phyloP scores from a whole-genome alignment of 2,113 vertebrate genomes.

The Ceratotherium simum region DNA sequence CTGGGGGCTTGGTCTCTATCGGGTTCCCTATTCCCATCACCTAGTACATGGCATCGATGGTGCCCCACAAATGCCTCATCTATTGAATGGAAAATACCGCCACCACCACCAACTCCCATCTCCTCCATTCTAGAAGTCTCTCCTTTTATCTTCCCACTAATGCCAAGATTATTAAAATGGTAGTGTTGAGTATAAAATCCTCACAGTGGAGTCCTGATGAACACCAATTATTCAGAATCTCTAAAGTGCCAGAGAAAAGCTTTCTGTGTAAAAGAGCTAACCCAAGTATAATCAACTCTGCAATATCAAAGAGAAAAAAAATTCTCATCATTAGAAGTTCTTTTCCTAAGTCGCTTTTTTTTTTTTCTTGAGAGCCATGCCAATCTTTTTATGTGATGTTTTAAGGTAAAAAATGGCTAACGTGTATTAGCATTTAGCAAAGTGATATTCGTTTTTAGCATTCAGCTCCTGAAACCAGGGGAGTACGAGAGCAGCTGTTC shows the following conservation, averaged over 20 bases:
- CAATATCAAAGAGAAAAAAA: not conserved
- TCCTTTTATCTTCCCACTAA: not conserved
- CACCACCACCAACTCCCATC: not conserved
- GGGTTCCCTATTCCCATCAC: not conserved
- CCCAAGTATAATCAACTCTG: not conserved
- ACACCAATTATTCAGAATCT: conserved; percentile 35
- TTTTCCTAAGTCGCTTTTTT: conserved; percentile 19
- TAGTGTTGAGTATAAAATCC: not conserved
- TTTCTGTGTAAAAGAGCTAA: conserved; percentile 5
- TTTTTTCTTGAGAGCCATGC: not conserved
- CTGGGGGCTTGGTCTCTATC: not conserved
- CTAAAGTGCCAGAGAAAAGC: conserved; percentile 37
- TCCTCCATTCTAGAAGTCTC: not conserved
- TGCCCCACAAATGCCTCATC: not conserved
- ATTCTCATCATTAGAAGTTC: not conserved
- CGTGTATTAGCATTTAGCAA: not conserved
- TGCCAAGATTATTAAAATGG: not conserved
- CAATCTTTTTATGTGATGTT: conserved; percentile 28
- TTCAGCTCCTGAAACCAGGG: not conserved
- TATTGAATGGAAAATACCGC: not conserved
- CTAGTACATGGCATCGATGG: not conserved
- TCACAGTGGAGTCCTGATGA: not conserved
- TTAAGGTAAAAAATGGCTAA: conserved; percentile 44
- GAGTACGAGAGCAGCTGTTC: not conserved
- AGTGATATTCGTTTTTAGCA: conserved; percentile 2